A percentile compares a stretch with the other conserved stretches of the same genome.
phyloP scores from a whole-genome alignment of 1,140 invertebrate genomes.

The Aphaenogaster rudis region DNA sequence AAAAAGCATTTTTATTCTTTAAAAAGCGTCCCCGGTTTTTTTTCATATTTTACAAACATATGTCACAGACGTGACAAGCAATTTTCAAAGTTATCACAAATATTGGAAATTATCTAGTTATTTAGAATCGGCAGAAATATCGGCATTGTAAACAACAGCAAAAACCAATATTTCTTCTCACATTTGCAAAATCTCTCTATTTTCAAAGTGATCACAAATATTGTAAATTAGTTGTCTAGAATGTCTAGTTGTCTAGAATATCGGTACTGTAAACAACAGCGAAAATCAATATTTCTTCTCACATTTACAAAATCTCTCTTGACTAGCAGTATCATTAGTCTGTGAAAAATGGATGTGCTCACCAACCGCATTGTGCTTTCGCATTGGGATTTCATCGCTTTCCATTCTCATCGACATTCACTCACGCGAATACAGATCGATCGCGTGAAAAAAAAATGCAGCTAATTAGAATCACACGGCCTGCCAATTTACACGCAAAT shows the following conservation, averaged over 20 bases:
- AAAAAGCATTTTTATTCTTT: slow-evolving; percentile 7
- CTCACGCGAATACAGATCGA: slow-evolving; percentile 33
- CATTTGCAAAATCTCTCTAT: slow-evolving; percentile 1
- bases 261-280: background rate
- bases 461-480: slow-evolving; percentile 34
- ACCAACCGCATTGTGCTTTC: slow-evolving; percentile 11
- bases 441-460: slow-evolving; percentile 6
- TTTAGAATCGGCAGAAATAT: background rate
- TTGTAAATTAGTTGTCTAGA: slow-evolving; percentile 15
- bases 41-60: background rate
- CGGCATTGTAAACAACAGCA: background rate
- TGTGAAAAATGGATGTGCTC: slow-evolving; percentile 32
- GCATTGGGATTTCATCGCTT: slow-evolving; percentile 3
- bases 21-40: background rate
- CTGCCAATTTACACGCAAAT: slow-evolving; percentile 49
- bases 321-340: slow-evolving; percentile 13
- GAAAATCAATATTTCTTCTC: slow-evolving; percentile 8
- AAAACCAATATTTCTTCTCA: slow-evolving; percentile 9
- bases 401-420: slow-evolving; percentile 20
- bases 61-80: background rate
- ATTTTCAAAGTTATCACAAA: slow-evolving; percentile 23
- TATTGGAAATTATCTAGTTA: slow-evolving; percentile 10
- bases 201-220: slow-evolving; percentile 25
- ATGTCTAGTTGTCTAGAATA: slow-evolving; percentile 5
- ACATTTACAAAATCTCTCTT: slow-evolving; percentile 1